These are phyloP conservation scores for Varanus komodoensis DNA, from an alignment of 2,113 vertebrate species.

Conservation along the genomic window DNA sequence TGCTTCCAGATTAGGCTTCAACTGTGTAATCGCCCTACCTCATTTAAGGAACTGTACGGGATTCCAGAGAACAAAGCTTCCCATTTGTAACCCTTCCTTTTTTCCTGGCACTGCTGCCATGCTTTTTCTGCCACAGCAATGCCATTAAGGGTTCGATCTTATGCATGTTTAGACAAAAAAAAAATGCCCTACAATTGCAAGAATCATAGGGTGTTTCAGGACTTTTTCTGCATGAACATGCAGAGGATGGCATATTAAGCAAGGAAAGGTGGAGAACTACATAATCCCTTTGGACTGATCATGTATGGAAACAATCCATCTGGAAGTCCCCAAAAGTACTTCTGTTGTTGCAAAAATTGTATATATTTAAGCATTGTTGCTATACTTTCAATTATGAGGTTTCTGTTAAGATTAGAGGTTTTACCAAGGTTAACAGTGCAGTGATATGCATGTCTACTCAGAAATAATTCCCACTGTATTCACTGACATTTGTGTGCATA, in stretches of 20 bases:
- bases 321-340: neutral
- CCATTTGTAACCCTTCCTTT: neutral
- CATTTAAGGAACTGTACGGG: neutral
- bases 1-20: neutral
- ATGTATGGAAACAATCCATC: neutral
- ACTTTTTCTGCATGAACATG: too few species aligned
- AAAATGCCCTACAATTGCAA: too few species aligned
- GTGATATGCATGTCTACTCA: too few species aligned
- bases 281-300: neutral
- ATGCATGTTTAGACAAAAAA: too few species aligned
- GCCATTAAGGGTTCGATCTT: too few species aligned
- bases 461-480: too few species aligned
- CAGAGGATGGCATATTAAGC: too few species aligned
- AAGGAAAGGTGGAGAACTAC: neutral
- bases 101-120: neutral
- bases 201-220: too few species aligned
- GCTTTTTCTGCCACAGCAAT: neutral
- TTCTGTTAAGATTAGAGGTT: neutral
- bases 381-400: neutral
- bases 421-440: neutral
- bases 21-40: neutral
- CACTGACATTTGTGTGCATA: too few species aligned
- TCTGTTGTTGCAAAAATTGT: neutral
- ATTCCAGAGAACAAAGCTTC: neutral
- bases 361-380: neutral